Conservation (phyloP, 2,113 vertebrate species). For the Tonatia bakeri region DNA sequence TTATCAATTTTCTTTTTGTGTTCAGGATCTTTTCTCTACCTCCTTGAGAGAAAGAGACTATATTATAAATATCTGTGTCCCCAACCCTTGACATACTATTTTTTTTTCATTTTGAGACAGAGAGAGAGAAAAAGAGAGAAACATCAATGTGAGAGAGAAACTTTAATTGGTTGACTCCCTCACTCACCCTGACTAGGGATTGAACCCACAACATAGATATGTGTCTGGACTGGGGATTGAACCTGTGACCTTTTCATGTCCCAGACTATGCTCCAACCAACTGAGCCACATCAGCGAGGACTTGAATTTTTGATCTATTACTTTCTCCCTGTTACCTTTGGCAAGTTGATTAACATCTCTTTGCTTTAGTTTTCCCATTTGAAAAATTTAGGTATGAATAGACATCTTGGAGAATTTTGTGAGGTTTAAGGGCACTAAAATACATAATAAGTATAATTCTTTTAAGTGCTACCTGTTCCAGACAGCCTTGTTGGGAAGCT, state of each 20-base stretch:
- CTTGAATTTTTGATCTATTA: neutral
- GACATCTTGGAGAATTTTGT: neutral
- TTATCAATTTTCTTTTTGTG: neutral
- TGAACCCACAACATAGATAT: too few relatives aligned
- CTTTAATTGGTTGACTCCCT: too few relatives aligned
- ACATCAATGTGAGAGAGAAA: too few relatives aligned
- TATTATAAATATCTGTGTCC: neutral
- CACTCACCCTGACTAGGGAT: too few relatives aligned
- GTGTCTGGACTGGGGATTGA: too few relatives aligned
- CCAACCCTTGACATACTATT: neutral
- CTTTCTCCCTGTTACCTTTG: neutral
- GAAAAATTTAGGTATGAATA: neutral
- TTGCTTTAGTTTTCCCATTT: neutral
- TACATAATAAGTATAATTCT: neutral
- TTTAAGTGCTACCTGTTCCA: neutral
- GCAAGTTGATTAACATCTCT: neutral
- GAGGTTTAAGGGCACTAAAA: neutral
- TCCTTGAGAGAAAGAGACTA: neutral
- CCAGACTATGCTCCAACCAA: too few relatives aligned
- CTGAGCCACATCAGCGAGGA: too few relatives aligned
- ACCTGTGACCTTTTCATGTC: too few relatives aligned
- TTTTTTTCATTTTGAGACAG: too few relatives aligned
- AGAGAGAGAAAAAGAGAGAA: too few relatives aligned
- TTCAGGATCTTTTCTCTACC: neutral
- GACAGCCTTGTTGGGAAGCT: neutral